A percentile compares a stretch with the other conserved stretches of the same genome.
phyloP scores from a whole-genome alignment of 1,140 invertebrate genomes.

The Drosophila parabipectinata region DNA sequence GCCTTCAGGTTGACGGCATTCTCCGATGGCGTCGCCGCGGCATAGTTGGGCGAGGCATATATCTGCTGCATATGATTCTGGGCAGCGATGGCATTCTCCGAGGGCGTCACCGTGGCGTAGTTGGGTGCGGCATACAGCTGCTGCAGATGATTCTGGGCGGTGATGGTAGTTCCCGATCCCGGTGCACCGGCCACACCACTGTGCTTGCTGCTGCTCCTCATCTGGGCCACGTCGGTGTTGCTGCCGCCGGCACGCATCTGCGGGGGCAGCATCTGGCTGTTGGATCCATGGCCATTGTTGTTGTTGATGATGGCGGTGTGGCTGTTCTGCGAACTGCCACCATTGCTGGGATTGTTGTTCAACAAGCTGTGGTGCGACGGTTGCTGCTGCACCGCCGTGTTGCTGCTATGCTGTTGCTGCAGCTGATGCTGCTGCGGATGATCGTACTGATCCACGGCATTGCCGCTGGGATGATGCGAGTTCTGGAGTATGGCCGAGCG shows the following conservation, averaged over 20 bases:
- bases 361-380: slow-evolving; percentile 46
- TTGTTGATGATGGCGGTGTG: slow-evolving; percentile 52
- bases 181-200: slow-evolving; percentile 21
- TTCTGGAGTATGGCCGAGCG: slow-evolving; percentile 80
- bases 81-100: slow-evolving; percentile 51
- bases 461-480: slow-evolving; percentile 82
- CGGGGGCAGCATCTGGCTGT: slow-evolving; percentile 44
- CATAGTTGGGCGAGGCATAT: slow-evolving; percentile 67
- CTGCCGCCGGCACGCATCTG: slow-evolving; percentile 50
- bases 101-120: slow-evolving; percentile 69
- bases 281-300: slow-evolving; percentile 51
- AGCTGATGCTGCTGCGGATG: slow-evolving; percentile 51
- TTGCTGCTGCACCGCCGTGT: slow-evolving; percentile 31
- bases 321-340: slow-evolving; percentile 31
- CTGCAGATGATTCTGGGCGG: slow-evolving; percentile 45
- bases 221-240: slow-evolving; percentile 34
- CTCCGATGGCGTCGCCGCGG: slow-evolving; percentile 71
- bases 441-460: slow-evolving; percentile 53
- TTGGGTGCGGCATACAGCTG: slow-evolving; percentile 71
- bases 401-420: slow-evolving; percentile 37
- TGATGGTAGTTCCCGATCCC: slow-evolving; percentile 5
- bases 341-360: slow-evolving; percentile 62
- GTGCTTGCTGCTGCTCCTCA: slow-evolving; percentile 35
- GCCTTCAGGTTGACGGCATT: slow-evolving; percentile 51
- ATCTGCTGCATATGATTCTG: slow-evolving; percentile 62